A percentile compares a stretch with the other conserved stretches of the same genome.
phyloP scores from a whole-genome alignment of 2,113 vertebrate species.

The Sebastes schlegelii region DNA sequence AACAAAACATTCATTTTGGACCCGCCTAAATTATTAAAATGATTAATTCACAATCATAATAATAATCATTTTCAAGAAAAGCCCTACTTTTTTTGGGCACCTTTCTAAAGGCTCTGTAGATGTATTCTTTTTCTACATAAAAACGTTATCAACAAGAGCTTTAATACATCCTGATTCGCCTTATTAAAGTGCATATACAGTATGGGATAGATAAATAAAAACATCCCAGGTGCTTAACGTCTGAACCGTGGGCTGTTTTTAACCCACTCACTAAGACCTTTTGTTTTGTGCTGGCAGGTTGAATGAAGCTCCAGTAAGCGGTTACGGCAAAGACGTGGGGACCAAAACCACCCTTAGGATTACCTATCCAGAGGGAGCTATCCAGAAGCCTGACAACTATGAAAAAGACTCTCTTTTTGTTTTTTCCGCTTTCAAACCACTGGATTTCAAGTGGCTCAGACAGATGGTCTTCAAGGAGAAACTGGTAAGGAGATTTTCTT shows the following conservation, averaged over 20 bases:
- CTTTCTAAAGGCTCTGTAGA: too few relatives aligned
- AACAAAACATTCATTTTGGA: too few relatives aligned
- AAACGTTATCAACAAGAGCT: too few relatives aligned
- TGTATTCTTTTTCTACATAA: too few relatives aligned
- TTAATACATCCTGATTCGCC: neutral
- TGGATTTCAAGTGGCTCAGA: slow-evolving; percentile 97
- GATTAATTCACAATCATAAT: too few relatives aligned
- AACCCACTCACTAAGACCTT: neutral
- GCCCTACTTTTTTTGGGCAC: too few relatives aligned
- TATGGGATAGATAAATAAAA: neutral
- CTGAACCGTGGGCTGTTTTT: neutral
- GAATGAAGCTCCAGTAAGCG: slow-evolving; percentile 93
- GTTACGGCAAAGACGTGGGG: slow-evolving; percentile 94
- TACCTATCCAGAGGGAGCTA: slow-evolving; percentile 97
- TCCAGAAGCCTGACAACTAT: slow-evolving; percentile 93
- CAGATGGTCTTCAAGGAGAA: slow-evolving; percentile 97
- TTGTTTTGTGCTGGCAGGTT: slow-evolving; percentile 81
- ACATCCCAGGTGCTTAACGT: neutral
- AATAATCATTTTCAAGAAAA: too few relatives aligned
- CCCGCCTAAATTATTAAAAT: too few relatives aligned
- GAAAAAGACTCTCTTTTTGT: slow-evolving; percentile 96
- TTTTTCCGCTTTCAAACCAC: slow-evolving; percentile 95
- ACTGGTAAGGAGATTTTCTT: slow-evolving; percentile 87
- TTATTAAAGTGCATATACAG: neutral
- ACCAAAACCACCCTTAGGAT: slow-evolving; percentile 97